Evolutionary conservation across 2,113 vertebrate species (phyloP).

Genomic region (Vulpes ferrilata): DNA sequence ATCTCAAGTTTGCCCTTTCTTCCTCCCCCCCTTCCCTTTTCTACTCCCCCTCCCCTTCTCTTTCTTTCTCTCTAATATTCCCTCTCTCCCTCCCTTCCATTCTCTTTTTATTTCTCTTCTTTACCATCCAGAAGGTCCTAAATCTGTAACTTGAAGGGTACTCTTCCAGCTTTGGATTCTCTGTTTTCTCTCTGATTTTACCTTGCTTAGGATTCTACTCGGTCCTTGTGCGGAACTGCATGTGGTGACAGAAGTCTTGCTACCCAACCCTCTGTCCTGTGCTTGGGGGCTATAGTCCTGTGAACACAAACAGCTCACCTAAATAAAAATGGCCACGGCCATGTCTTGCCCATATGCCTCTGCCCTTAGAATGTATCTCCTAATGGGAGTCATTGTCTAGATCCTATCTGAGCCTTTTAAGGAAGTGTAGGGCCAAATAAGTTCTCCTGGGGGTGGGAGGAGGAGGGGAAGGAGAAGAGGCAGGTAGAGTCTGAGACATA

Average conservation of each 20-base stretch:
- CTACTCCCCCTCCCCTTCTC: too few relatives aligned
- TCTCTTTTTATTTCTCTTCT: not conserved
- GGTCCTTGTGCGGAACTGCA: not conserved
- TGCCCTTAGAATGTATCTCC: not conserved
- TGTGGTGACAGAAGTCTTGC: not conserved
- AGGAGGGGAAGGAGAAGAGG: not conserved
- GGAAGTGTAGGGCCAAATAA: not conserved
- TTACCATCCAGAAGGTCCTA: not conserved
- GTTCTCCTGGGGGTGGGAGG: not conserved
- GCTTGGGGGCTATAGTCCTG: not conserved
- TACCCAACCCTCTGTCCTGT: not conserved
- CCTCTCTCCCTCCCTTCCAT: not conserved
- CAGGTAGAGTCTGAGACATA: not conserved
- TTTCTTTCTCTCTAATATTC: not conserved
- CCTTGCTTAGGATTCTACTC: not conserved
- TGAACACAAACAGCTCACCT: not conserved
- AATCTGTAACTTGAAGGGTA: not conserved
- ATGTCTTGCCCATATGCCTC: not conserved
- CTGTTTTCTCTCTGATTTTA: not conserved
- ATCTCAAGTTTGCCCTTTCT: not conserved
- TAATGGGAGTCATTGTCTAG: not conserved
- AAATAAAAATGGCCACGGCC: not conserved
- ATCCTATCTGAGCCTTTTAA: not conserved
- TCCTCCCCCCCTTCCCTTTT: not conserved
- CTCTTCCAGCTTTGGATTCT: not conserved